Base-by-base conservation (phyloP, 64 coral and sea anemone species). In the Montipora cactus region DNA sequence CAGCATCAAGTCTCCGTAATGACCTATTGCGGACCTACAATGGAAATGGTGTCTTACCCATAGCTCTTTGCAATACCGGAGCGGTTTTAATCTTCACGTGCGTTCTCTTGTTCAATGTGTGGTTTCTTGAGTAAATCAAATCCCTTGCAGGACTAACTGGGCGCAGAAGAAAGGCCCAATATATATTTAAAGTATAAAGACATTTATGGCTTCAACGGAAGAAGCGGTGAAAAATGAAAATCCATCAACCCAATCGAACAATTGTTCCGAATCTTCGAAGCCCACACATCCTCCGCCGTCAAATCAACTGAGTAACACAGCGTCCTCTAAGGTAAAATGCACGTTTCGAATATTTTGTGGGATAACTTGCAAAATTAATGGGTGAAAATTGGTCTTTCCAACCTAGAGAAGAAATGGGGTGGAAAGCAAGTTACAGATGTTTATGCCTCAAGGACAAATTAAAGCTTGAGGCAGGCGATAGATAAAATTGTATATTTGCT, bases 161-260 rank as follows among this genome's bases (percentile, higher is more conserved):
- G 44, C 67, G 8, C 4, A 50, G 2, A 1, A 22, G 6, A 50
- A 86, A 72, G 66, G 47, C 66, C 37, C 44, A 48, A 18, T 8
- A 57, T 86, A 71, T 50, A 62, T 70, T 86, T 62, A 84, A 62
- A 50, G 62, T 64, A 51, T 45, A 44, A 72, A 52, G 66, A 86
- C 7, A 86, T 44, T 49, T 50, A 86, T 86, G 82, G 82, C 82
- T 23, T 86, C 82, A 72, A 12, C 66, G 18, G 82, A 86, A 71
- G 82, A 86, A 86, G 82, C 64, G 4, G 82, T 49, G 9, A 86
- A 86, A 86, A 86, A 50, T 86, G 82, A 86, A 12, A 86, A 25
- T 86, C 47, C 64, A 64, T 22, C 82, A 19, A 59, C 19, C 20
- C 82, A 86, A 51, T 64, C 82, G 45, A 71, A 71, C 67, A 86